A percentile compares a stretch with the other conserved stretches of the same genome.
phyloP scores from a whole-genome alignment of 2,888 invertebrate genomes.

The Xanthorhoe designata region DNA sequence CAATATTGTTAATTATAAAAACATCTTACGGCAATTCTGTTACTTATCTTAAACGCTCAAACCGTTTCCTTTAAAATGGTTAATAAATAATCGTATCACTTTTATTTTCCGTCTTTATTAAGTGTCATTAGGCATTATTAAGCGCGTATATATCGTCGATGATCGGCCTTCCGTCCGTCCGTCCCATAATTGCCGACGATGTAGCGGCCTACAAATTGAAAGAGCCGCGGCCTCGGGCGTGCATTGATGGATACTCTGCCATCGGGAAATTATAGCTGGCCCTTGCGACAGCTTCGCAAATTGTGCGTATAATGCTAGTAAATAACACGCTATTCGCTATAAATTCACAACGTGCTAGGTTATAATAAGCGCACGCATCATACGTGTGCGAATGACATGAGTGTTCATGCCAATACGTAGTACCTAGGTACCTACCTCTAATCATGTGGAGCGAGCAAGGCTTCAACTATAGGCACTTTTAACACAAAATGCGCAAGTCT shows the following conservation, averaged over 20 bases:
- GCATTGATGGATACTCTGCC: slow-evolving; percentile 85
- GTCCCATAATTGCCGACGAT: slow-evolving; percentile 77
- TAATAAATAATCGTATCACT: slow-evolving; percentile 80
- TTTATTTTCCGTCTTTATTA: slow-evolving; percentile 83
- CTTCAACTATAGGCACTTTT: neutral
- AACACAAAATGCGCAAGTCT: neutral
- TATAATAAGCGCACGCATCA: slow-evolving; percentile 60
- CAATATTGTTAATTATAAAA: neutral
- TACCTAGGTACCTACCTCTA: no score
- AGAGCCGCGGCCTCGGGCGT: slow-evolving; percentile 80
- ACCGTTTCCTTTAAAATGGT: slow-evolving; percentile 51
- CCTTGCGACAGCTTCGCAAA: slow-evolving; percentile 85
- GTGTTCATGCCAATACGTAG: slow-evolving; percentile 29
- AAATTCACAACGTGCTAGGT: slow-evolving; percentile 74
- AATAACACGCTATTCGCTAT: slow-evolving; percentile 79
- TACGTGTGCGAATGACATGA: slow-evolving; percentile 55
- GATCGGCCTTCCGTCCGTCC: slow-evolving; percentile 79
- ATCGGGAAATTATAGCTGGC: slow-evolving; percentile 82
- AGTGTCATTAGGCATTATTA: slow-evolving; percentile 85
- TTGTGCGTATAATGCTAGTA: slow-evolving; percentile 85
- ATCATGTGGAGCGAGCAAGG: neutral
- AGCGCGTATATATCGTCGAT: slow-evolving; percentile 81
- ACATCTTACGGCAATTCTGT: neutral
- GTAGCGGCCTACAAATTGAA: slow-evolving; percentile 85
- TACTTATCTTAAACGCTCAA: slow-evolving; percentile 3